Evolutionary conservation across 1,140 invertebrate species (phyloP), one percentile per base, ranked within the genome.

Genomic region (Xylocopa sonorina): DNA sequence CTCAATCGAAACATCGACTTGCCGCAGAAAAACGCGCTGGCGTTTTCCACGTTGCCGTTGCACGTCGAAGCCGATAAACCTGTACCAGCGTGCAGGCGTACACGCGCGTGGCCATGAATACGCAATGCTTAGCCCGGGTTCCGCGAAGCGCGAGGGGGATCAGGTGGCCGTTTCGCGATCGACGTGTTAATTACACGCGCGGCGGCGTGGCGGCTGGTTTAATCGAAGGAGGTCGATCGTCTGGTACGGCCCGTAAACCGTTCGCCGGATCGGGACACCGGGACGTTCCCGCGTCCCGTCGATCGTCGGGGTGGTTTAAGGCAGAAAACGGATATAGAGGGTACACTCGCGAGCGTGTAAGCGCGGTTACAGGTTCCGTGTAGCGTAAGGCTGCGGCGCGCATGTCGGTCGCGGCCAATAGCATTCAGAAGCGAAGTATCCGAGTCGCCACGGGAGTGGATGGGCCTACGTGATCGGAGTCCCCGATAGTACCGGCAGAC

Each of bases 201-300:
- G 16, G 32, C 12, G 43, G 32, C 51, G 74, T 38, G 53, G 58
- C 27, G 51, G 72, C 38, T n/a, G n/a, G 60, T 10, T 84, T 86
- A 85, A 86, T 86, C 84, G 69, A 86, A 80, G 46, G 77, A 69
- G 84, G 83, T 80, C 84, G 76, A 85, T 85, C 80, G 83, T 73
- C 41, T 43, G 27, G 74, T 68, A n/a, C 69, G 21, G 38, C 43
- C 83, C 73, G 73, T 82, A 84, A 86, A 84, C 32, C 55, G 55
- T 32, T 16, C 12, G 55, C 51, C 29, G 24, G 3, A 34, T 21
- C 46, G 34, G 50, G 32, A 58, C 57, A 76, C 60, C 18, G 18
- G 43, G 46, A 67, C 29, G 67, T 73, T 60, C 41, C 80, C n/a
- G n/a, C n/a, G n/a, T n/a, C n/a, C n/a, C n/a, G n/a, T 71, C 41